Percentiles rank a stretch among this genome's conserved stretches.
These are phyloP conservation scores for Diaprepes abbreviatus DNA, from an alignment of 2,888 invertebrate species.

Conservation along the genomic window DNA sequence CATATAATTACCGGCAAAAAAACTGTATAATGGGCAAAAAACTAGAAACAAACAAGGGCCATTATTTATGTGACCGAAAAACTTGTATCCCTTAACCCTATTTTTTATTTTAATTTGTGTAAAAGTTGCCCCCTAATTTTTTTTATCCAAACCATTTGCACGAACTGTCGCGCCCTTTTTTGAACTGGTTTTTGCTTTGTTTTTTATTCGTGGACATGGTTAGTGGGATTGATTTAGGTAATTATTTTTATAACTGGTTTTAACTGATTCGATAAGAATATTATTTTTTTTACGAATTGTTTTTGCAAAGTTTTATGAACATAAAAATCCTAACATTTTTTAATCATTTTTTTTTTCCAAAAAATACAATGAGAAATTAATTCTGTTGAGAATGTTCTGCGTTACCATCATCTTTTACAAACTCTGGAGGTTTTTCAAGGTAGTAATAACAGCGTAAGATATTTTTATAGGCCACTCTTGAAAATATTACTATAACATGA, in stretches of 20 bases:
- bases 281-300: no score
- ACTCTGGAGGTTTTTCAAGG: no score
- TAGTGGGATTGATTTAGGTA: slow-evolving; percentile 25
- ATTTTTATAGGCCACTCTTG: no score
- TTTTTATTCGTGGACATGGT: slow-evolving; percentile 5
- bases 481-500: no score
- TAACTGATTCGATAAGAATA: no score
- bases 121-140: slow-evolving; percentile 24
- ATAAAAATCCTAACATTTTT: no score
- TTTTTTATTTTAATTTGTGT: slow-evolving; percentile 45
- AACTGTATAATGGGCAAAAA: slow-evolving; percentile 21
- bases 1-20: slow-evolving; percentile 44
- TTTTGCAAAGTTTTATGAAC: no score
- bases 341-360: no score
- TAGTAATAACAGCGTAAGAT: no score
- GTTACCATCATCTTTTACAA: no score
- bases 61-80: slow-evolving; percentile 47
- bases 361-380: no score
- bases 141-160: slow-evolving; percentile 29
- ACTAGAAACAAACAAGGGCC: slow-evolving; percentile 44
- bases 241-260: slow-evolving; percentile 21
- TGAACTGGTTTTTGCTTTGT: slow-evolving; percentile 4
- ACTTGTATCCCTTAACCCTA: slow-evolving; percentile 29
- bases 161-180: slow-evolving; percentile 10
- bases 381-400: no score